A percentile compares a stretch with the other conserved stretches of the same genome.
Conservation (phyloP, 1,140 invertebrate genomes). For the Danaus plexippus region DNA sequence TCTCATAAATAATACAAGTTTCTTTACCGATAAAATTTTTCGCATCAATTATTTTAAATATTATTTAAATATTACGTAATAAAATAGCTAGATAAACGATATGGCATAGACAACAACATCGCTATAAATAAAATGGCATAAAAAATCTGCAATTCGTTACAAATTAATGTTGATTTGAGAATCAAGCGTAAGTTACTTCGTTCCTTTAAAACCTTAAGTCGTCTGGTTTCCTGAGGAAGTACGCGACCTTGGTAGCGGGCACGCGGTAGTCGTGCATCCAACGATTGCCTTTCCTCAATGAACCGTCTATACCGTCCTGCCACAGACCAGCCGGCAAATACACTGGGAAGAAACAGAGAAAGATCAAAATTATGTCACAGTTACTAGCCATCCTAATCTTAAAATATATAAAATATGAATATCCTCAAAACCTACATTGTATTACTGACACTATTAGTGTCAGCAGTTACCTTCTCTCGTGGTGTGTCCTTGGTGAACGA, state of each 20-base stretch:
- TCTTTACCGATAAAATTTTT: too few relatives aligned
- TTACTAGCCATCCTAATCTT: background rate
- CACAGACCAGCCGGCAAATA: constrained; percentile 91
- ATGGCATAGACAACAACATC: too few relatives aligned
- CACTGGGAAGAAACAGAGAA: constrained; percentile 62
- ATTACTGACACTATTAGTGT: background rate
- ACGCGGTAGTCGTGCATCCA: constrained; percentile 92
- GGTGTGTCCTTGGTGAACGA: constrained; percentile 79
- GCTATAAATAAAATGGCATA: too few relatives aligned
- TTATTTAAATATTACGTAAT: too few relatives aligned
- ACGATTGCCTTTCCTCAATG: constrained; percentile 85
- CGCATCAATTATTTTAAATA: too few relatives aligned
- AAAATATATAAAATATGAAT: too few relatives aligned
- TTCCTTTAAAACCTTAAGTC: constrained; percentile 78
- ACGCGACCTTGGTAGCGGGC: constrained; percentile 84
- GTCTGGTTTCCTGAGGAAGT: constrained; percentile 88
- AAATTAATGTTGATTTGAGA: too few relatives aligned
- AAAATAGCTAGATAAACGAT: too few relatives aligned
- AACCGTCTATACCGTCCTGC: constrained; percentile 90
- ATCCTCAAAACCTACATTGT: background rate
- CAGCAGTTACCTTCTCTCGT: constrained; percentile 72
- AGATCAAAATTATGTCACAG: background rate
- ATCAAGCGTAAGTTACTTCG: background rate
- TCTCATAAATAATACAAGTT: too few relatives aligned
- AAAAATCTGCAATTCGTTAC: too few relatives aligned